Evolutionary conservation across 2,113 vertebrate species (phyloP).

Genomic region (Grus americana): DNA sequence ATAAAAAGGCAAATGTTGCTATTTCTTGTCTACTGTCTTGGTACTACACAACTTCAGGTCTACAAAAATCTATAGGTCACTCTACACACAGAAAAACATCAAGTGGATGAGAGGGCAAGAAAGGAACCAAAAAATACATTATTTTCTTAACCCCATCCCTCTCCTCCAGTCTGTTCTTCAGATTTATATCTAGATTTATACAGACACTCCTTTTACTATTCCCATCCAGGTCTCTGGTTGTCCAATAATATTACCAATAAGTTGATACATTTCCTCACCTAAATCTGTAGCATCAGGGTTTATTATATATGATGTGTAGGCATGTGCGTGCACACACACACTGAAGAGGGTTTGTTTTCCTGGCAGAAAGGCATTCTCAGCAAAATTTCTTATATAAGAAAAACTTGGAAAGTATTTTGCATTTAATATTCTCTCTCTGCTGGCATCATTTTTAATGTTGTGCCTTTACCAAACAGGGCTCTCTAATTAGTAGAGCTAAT

Average conservation of each 20-base stretch:
- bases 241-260: not conserved
- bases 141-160: not conserved
- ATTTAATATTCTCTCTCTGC: not conserved
- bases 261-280: not conserved
- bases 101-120: not conserved
- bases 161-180: not conserved
- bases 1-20: not conserved
- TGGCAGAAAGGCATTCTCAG: not conserved
- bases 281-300: not conserved
- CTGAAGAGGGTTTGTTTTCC: not conserved
- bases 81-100: not conserved
- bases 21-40: not conserved
- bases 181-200: not conserved
- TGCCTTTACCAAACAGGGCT: not conserved
- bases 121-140: not conserved
- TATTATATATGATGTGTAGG: not conserved
- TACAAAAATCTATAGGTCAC: not conserved
- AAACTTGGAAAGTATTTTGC: not conserved
- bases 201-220: not conserved
- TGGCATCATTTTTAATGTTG: not conserved
- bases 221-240: not conserved
- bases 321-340: accelerated
- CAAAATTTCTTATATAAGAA: not conserved
- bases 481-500: not conserved
- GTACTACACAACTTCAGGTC: not conserved